phyloP scores from a whole-genome alignment of 1,140 invertebrate genomes.

The Hycleus cichorii region DNA sequence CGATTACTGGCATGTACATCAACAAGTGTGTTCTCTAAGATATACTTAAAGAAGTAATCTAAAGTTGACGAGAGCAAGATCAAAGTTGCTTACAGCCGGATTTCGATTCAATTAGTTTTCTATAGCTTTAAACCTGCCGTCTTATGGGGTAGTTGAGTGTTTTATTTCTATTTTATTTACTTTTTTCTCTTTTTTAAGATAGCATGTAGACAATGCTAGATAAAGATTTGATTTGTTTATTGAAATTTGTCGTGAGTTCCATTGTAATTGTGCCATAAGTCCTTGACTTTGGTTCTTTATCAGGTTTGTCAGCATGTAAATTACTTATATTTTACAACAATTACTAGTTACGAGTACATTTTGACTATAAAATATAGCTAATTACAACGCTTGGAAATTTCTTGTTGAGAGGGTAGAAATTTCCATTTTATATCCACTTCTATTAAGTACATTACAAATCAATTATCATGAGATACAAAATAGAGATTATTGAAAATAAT shows the following conservation, averaged over 20 bases:
- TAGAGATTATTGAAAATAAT: too few relatives aligned
- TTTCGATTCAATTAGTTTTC: constrained; percentile 11
- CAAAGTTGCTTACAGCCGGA: constrained; percentile 11
- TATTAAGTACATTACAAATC: too few relatives aligned
- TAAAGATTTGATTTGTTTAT: too few relatives aligned
- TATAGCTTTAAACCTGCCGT: neutral
- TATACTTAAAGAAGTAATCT: constrained; percentile 27
- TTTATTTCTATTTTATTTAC: too few relatives aligned
- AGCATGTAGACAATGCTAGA: too few relatives aligned
- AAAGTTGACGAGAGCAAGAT: constrained; percentile 28
- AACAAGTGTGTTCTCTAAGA: constrained; percentile 26
- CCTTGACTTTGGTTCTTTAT: constrained; percentile 14
- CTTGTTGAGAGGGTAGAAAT: too few relatives aligned
- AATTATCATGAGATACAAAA: too few relatives aligned
- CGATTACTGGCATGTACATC: constrained; percentile 4
- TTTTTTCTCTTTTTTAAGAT: too few relatives aligned
- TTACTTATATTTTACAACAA: constrained; percentile 9
- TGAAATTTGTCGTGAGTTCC: too few relatives aligned
- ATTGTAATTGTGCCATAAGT: constrained; percentile 7
- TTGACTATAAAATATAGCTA: constrained; percentile 13
- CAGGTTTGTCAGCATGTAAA: constrained; percentile 14
- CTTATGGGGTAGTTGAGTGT: too few relatives aligned
- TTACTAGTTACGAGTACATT: constrained; percentile 5
- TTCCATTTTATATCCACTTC: too few relatives aligned
- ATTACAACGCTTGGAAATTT: constrained; percentile 3